Evolutionary conservation across 2,797 vertebrate genomes (phyloP), one percentile per base, ranked within the genome.

Genomic region (Tamandua tetradactyla): DNA sequence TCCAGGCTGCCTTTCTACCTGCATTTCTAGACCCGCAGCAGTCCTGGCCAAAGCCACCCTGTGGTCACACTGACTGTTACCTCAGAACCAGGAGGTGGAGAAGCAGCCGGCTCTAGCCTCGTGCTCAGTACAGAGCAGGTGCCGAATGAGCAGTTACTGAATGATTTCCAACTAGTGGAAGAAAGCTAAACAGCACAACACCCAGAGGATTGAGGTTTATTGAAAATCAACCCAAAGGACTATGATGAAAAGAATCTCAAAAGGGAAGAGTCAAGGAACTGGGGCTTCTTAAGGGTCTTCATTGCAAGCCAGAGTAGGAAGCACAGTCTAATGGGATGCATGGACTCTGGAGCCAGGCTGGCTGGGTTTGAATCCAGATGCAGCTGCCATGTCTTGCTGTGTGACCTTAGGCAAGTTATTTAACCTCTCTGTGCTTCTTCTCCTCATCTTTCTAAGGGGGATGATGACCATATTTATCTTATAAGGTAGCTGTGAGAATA

Each of bases 301-400:
- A 10, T 5, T 20, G n/a, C 61, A 11, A 0, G 3, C 23, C 1
- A 0, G 1, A 5, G 7, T 4, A 44, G 75, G 5, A 14, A 17
- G n/a, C 52, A 10, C 0, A 1, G 4, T 14, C 37, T 62, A 42
- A 0, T 2, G 14, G 23, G n/a, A 61, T 27, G 37, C 25, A 9
- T 30, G 13, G 4, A 9, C 14, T 27, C 61, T 44, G n/a, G 47
- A 78, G n/a, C 37, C n/a, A 35, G 72, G 76, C 30, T 55, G 47
- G 17, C 42, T 37, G 13, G 62, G 30, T 74, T 69, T 35, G 7
- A 71, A 76, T 75, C 59, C 71, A 61, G 55, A 22, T 35, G 37
- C 47, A 2, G 14, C 49, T 68, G 57, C 27, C 44, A 2, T 4
- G 25, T 42, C 0, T 27, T 52, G 42, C 42, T 79, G 23, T 86